A percentile compares a stretch with the other conserved stretches of the same genome.
phyloP scores from a whole-genome alignment of 2,888 invertebrate genomes.

The Coremacera marginata region DNA sequence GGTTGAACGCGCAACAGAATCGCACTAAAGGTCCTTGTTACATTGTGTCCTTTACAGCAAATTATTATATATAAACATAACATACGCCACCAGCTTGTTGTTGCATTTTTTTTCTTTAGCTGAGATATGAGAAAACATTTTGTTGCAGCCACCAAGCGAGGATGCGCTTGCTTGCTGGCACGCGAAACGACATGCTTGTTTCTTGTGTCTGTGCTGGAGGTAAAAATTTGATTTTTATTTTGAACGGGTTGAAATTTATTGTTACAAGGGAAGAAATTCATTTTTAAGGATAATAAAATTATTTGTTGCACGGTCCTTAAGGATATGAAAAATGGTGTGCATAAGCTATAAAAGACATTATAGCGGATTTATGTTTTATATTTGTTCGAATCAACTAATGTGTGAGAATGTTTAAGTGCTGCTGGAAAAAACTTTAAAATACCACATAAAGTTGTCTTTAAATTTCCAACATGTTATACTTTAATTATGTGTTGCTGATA shows the following conservation, averaged over 20 bases:
- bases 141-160: neutral
- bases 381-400: too few relatives aligned
- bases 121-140: neutral
- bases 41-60: neutral
- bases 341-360: neutral
- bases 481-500: neutral
- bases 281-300: slow-evolving; percentile 7
- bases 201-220: neutral
- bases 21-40: neutral
- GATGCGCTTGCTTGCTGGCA: neutral
- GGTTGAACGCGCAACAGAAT: neutral
- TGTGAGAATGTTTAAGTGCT: too few relatives aligned
- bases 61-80: neutral
- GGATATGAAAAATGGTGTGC: neutral
- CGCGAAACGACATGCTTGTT: neutral
- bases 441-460: too few relatives aligned
- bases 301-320: neutral
- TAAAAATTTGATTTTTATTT: neutral
- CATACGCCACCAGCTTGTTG: neutral
- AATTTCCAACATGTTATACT: neutral
- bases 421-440: too few relatives aligned
- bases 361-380: too few relatives aligned
- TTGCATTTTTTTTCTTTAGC: neutral
- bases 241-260: neutral
- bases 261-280: neutral